Evolutionary conservation across 37 sponge, comb jelly and placozoan species (phyloP).

Genomic region (Tethya wilhelma): DNA sequence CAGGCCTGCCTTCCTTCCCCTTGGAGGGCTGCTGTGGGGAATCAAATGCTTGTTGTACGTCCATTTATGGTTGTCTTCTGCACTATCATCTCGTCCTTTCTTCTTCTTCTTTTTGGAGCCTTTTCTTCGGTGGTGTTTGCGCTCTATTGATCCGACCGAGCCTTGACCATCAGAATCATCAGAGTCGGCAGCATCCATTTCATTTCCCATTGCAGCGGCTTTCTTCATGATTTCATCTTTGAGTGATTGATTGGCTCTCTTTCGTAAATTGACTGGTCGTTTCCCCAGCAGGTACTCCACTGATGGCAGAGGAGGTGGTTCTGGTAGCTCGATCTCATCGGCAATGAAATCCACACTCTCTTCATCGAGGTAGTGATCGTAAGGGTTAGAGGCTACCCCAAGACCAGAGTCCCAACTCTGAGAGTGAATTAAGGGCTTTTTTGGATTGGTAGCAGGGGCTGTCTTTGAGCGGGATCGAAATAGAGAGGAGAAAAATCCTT

Average conservation of each 20-base stretch:
- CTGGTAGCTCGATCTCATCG: constrained; percentile 13
- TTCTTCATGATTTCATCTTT: not conserved
- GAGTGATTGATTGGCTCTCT: not conserved
- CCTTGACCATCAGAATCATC: constrained; percentile 45
- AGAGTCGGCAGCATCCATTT: not conserved
- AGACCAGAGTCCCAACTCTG: constrained; percentile 36
- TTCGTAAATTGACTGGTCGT: constrained; percentile 5
- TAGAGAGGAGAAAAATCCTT: too few species aligned
- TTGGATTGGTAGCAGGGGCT: too few species aligned
- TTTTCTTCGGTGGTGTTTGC: constrained; percentile 19
- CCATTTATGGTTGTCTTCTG: not conserved
- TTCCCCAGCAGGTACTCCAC: constrained; percentile 41
- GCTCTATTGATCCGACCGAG: constrained; percentile 33
- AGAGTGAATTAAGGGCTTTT: too few species aligned
- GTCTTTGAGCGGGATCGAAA: too few species aligned
- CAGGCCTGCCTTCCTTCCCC: not conserved
- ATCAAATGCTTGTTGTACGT: constrained; percentile 13
- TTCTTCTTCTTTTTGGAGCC: not conserved
- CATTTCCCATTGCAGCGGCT: not conserved
- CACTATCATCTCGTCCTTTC: constrained; percentile 4
- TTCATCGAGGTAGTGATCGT: not conserved
- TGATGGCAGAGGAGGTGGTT: constrained; percentile 41
- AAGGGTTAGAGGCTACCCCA: not conserved
- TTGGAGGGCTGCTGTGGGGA: constrained; percentile 20
- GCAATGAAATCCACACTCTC: not conserved